Evolutionary conservation across 2,888 invertebrate species (phyloP).

Genomic region (Luffia ferchaultella): DNA sequence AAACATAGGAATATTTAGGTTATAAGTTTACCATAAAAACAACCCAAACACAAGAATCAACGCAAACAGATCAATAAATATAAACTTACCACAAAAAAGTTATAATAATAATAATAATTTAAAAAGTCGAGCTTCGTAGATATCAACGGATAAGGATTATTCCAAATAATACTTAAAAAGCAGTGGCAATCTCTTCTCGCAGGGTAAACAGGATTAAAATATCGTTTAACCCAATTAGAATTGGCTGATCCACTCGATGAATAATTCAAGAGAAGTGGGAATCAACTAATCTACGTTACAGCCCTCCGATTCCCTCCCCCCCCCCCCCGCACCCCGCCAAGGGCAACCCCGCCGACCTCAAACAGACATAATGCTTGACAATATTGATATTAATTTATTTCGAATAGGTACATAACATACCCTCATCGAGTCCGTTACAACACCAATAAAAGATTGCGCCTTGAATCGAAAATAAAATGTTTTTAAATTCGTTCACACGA

Average conservation of each 20-base stretch:
- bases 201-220: conserved; percentile 12
- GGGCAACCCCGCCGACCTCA: conserved; percentile 11
- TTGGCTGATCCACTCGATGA: conserved; percentile 13
- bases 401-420: conserved; percentile 3
- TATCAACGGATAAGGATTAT: neutral
- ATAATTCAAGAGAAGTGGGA: conserved; percentile 13
- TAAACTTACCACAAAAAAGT: too few relatives aligned
- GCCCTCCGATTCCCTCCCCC: conserved; percentile 2
- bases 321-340: conserved; percentile 10
- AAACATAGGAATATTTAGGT: neutral
- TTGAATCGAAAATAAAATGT: neutral
- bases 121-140: too few relatives aligned
- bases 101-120: too few relatives aligned
- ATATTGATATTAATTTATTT: conserved; percentile 9
- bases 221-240: conserved; percentile 14
- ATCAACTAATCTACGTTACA: conserved; percentile 6
- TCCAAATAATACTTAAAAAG: neutral
- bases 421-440: neutral
- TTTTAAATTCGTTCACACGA: too few relatives aligned
- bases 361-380: conserved; percentile 11
- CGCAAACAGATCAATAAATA: neutral
- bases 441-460: neutral
- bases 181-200: conserved; percentile 2
- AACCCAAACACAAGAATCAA: neutral
- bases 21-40: neutral